Conservation (phyloP, 2,113 vertebrate species). For the Lampris megalopsis region DNA sequence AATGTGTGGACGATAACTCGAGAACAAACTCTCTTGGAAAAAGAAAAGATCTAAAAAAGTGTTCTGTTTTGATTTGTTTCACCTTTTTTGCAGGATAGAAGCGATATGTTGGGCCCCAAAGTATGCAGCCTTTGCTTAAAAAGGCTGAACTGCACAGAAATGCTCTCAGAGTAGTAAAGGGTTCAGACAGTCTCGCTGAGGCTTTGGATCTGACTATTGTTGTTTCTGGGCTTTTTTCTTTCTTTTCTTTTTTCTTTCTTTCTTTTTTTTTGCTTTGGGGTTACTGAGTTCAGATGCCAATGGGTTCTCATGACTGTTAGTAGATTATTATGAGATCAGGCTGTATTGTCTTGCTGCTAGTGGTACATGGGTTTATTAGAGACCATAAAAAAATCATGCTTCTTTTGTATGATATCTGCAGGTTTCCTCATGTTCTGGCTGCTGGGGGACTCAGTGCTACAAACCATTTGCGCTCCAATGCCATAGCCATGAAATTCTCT, state of each 20-base stretch:
- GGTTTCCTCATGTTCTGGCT: neutral
- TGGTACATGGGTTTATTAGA: slow-evolving; percentile 17
- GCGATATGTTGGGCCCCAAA: neutral
- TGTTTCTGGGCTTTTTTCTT: slow-evolving; percentile 29
- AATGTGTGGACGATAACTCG: too few relatives aligned
- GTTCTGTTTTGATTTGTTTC: too few relatives aligned
- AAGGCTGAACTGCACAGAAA: slow-evolving; percentile 24
- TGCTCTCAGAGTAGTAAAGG: slow-evolving; percentile 20
- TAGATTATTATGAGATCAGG: slow-evolving; percentile 51
- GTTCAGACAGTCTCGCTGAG: slow-evolving; percentile 32
- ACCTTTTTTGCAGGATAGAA: neutral
- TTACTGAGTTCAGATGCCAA: slow-evolving; percentile 58
- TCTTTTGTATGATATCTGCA: slow-evolving; percentile 1
- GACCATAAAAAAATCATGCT: neutral
- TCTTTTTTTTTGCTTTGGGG: slow-evolving; percentile 11
- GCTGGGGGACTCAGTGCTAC: too few relatives aligned
- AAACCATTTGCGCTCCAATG: too few relatives aligned
- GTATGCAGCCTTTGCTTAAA: neutral
- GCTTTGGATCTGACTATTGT: slow-evolving; percentile 12
- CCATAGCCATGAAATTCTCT: too few relatives aligned
- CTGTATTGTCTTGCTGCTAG: slow-evolving; percentile 16
- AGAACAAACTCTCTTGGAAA: too few relatives aligned
- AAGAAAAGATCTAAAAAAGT: too few relatives aligned
- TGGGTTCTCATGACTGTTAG: slow-evolving; percentile 37
- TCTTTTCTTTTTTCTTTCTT: slow-evolving; percentile 4